A percentile compares a stretch with the other conserved stretches of the same genome.
Evolutionary conservation across 2,797 vertebrate species (phyloP).

Genomic region (Hephaestus fuliginosus): DNA sequence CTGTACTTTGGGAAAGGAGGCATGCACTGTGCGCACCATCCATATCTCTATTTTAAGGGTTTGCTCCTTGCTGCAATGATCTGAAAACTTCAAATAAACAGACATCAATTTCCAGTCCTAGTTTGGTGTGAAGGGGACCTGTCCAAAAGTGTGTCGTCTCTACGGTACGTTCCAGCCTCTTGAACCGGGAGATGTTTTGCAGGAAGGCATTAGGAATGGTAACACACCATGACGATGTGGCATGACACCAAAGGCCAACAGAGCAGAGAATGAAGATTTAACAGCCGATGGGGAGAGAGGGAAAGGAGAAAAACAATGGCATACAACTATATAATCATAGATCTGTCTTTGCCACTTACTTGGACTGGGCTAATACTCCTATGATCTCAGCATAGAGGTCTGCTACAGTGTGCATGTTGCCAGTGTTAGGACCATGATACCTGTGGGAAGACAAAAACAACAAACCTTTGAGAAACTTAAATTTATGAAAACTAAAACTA

Average conservation of each 20-base stretch:
- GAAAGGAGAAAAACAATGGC: background rate
- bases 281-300: background rate
- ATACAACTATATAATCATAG: background rate
- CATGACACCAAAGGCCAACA: constrained; percentile 43
- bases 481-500: constrained; percentile 1
- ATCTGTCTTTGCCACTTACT: constrained; percentile 85
- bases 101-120: constrained; percentile 82
- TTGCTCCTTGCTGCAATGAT: constrained; percentile 66
- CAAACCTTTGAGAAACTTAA: background rate
- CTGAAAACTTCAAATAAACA: constrained; percentile 80
- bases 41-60: constrained; percentile 73
- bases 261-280: constrained; percentile 15
- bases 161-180: constrained; percentile 45
- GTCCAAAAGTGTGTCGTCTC: constrained; percentile 63
- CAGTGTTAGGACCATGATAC: constrained; percentile 98
- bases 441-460: constrained; percentile 73
- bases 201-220: constrained; percentile 37
- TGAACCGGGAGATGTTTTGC: constrained; percentile 53
- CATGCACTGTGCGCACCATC: constrained; percentile 52
- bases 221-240: constrained; percentile 36
- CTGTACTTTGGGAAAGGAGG: constrained; percentile 40
- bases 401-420: constrained; percentile 99
- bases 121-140: constrained; percentile 74
- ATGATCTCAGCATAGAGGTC: constrained; percentile 98
- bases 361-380: constrained; percentile 96